A percentile compares a stretch with the other conserved stretches of the same genome.
Evolutionary conservation across 2,797 vertebrate genomes (phyloP).

Genomic region (Coracias cyanogaster): DNA sequence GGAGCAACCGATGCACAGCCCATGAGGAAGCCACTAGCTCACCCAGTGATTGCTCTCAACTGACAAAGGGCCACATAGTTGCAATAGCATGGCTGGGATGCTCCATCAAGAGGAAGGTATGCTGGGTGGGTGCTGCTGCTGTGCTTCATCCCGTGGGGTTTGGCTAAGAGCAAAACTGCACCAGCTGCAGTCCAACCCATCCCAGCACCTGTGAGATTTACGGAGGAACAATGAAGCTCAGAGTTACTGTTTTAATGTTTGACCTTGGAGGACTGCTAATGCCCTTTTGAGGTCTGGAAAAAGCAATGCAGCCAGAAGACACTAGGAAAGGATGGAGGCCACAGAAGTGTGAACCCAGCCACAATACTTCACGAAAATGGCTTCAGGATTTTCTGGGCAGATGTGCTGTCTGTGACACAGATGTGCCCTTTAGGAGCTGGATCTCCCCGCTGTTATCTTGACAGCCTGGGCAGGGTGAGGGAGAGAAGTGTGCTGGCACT

Average conservation of each 20-base stretch:
- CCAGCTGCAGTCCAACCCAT: background rate
- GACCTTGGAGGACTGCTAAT: background rate
- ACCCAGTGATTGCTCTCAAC: background rate
- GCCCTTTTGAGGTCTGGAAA: background rate
- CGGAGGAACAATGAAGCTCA: background rate
- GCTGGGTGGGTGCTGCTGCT: background rate
- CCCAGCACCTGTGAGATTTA: background rate
- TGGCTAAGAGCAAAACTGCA: background rate
- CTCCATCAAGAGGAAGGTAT: background rate
- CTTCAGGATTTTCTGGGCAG: background rate
- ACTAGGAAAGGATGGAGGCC: background rate
- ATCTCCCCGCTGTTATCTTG: background rate
- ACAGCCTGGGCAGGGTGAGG: background rate
- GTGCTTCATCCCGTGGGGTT: background rate
- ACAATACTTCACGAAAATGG: background rate
- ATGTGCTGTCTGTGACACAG: background rate
- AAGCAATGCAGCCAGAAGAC: background rate
- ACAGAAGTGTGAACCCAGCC: background rate
- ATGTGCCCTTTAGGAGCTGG: background rate
- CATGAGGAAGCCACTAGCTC: background rate
- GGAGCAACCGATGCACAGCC: background rate
- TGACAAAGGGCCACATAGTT: fast-evolving
- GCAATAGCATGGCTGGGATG: background rate
- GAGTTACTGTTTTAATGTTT: background rate
- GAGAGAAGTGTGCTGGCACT: background rate